Conservation (phyloP, 2,113 vertebrate species). For the Mesocricetus auratus region DNA sequence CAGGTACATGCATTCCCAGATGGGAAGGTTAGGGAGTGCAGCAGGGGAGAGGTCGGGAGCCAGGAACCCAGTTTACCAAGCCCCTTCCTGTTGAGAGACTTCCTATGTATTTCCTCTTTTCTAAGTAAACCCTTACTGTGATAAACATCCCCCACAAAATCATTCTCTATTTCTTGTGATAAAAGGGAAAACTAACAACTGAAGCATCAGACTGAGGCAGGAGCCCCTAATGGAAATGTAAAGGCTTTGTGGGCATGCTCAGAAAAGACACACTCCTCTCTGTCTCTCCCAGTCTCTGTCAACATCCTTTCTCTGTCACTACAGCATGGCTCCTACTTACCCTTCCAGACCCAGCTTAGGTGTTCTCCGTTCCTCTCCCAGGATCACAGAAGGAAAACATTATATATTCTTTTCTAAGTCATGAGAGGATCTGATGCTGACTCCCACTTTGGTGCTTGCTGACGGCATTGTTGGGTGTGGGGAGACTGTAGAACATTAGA, state of each 20-base stretch:
- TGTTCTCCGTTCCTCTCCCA: neutral
- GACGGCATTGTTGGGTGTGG: neutral
- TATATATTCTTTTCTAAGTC: neutral
- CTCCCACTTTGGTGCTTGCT: neutral
- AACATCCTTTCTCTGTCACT: neutral
- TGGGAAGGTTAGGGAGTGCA: neutral
- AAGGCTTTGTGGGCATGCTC: neutral
- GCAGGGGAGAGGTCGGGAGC: neutral
- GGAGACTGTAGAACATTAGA: neutral
- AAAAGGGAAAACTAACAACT: neutral
- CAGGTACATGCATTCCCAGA: neutral
- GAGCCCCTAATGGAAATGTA: neutral
- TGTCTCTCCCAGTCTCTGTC: neutral
- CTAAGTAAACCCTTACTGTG: neutral
- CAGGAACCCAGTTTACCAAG: neutral
- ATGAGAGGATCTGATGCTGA: neutral
- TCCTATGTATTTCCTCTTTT: neutral
- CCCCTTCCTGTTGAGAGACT: neutral
- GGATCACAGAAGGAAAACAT: neutral
- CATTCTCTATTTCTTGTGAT: neutral
- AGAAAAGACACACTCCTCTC: neutral
- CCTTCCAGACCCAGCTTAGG: neutral
- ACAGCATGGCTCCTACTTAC: neutral
- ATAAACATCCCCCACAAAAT: neutral
- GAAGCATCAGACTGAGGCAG: neutral